Evolutionary conservation across 2,113 vertebrate genomes (phyloP).

Genomic region (Irena cyanogastra): DNA sequence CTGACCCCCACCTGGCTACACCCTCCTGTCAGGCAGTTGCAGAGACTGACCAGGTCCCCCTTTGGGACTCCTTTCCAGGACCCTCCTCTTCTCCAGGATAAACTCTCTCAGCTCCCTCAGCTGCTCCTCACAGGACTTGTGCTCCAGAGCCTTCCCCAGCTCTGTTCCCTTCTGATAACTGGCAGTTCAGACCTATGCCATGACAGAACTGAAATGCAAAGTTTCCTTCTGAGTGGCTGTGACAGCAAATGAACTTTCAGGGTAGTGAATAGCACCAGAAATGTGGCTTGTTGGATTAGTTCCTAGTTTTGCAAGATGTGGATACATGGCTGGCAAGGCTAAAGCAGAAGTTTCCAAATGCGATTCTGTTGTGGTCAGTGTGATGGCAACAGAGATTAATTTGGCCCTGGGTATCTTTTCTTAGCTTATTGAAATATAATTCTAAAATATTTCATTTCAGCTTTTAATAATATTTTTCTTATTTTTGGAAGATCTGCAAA

Average conservation of each 20-base stretch:
- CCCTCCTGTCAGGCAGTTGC: fast-evolving
- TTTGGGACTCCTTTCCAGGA: fast-evolving
- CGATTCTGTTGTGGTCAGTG: background rate
- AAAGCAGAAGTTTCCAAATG: background rate
- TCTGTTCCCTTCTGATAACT: fast-evolving
- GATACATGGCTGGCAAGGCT: background rate
- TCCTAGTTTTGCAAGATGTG: background rate
- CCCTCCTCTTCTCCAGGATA: background rate
- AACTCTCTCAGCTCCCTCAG: background rate
- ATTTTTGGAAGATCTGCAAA: slow-evolving; percentile 41
- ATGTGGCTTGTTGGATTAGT: background rate
- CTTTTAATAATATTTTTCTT: slow-evolving; percentile 51
- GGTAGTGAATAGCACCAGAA: background rate
- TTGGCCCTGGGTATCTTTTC: slow-evolving; percentile 38
- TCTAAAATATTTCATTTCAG: slow-evolving; percentile 38
- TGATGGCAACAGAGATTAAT: slow-evolving; percentile 33
- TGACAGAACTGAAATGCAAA: background rate
- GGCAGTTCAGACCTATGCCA: background rate
- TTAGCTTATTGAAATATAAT: slow-evolving; percentile 44
- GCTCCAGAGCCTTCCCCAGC: background rate
- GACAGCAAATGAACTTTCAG: background rate
- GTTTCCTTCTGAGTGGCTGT: background rate
- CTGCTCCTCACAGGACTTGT: fast-evolving
- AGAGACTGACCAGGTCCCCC: fast-evolving
- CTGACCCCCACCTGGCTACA: fast-evolving